Percentiles rank a stretch among this genome's conserved stretches.
These are phyloP conservation scores for Lamprotornis superbus DNA, from an alignment of 2,113 vertebrate species.

Conservation along the genomic window DNA sequence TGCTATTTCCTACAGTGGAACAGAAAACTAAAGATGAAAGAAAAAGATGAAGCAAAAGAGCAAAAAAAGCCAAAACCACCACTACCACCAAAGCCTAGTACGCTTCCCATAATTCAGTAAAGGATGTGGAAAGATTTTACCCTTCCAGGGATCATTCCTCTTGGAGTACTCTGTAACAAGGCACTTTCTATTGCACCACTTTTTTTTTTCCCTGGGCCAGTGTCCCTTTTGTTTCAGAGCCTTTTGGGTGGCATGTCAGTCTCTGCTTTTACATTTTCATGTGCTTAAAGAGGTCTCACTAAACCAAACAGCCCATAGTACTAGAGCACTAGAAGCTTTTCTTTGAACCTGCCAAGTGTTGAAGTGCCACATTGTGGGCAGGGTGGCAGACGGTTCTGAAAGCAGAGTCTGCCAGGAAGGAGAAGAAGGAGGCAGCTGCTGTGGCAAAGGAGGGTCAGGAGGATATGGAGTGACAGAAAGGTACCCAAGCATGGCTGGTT, in stretches of 20 bases:
- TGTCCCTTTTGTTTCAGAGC: not conserved
- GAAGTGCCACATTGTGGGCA: not conserved
- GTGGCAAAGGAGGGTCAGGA: not conserved
- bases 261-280: not conserved
- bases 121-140: not conserved
- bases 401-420: not conserved
- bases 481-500: rapidly evolving
- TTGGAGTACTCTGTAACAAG: not conserved
- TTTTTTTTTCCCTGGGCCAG: too few relatives aligned
- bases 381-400: not conserved
- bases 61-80: not conserved
- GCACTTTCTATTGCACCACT: not conserved
- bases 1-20: not conserved
- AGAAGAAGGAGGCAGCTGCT: not conserved
- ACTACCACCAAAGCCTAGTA: not conserved
- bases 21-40: not conserved
- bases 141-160: not conserved
- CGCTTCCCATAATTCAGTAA: not conserved
- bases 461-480: not conserved
- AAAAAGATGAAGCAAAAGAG: not conserved
- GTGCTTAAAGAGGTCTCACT: not conserved
- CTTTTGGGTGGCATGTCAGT: not conserved
- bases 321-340: not conserved
- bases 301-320: not conserved
- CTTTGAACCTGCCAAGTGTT: not conserved